A percentile compares a stretch with the other conserved stretches of the same genome.
Conservation (phyloP, 2,797 vertebrate species). For the Threskiornis aethiopicus region DNA sequence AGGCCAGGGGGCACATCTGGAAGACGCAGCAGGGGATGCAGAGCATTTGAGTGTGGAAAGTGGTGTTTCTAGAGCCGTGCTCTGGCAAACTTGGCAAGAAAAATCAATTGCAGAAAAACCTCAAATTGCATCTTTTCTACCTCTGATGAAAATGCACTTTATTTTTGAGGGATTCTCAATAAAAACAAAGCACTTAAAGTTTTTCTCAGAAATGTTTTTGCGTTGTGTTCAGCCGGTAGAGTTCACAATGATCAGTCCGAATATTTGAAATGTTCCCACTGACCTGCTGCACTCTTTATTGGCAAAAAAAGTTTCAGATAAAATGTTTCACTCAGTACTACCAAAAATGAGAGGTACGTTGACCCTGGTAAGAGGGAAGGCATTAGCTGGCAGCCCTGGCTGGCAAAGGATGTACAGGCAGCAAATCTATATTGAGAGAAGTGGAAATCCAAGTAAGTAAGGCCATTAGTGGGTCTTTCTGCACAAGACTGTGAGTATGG, state of each 20-base stretch:
- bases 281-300: background rate
- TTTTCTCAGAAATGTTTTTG: slow-evolving; percentile 3
- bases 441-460: background rate
- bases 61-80: background rate
- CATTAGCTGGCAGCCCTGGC: background rate
- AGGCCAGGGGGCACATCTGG: background rate
- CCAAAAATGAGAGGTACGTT: background rate
- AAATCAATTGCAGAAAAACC: background rate
- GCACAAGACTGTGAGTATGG: background rate
- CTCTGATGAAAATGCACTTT: background rate
- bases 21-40: background rate
- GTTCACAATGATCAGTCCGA: background rate
- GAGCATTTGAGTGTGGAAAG: background rate
- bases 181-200: background rate
- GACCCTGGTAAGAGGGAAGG: background rate
- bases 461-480: background rate
- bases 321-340: background rate
- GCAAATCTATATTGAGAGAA: background rate
- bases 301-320: background rate
- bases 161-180: background rate
- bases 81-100: background rate
- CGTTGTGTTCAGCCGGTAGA: background rate
- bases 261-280: background rate
- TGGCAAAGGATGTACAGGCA: background rate
- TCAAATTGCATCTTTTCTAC: background rate